Conservation (phyloP, 64 coral and sea anemone genomes). For the Pocillopora verrucosa region DNA sequence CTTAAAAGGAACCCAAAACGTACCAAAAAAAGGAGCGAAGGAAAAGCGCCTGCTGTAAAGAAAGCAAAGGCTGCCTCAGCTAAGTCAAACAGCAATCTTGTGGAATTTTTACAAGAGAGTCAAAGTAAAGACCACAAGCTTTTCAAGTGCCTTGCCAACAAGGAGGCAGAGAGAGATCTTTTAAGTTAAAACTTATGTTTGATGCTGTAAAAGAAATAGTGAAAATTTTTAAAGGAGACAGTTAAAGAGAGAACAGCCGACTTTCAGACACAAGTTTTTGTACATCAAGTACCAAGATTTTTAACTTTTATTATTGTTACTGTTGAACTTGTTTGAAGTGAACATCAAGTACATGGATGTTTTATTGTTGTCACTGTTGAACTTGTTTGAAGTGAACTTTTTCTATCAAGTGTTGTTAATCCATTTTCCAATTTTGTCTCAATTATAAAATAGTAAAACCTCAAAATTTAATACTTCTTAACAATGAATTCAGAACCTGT, state of each 20-base stretch:
- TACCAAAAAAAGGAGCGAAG: slow-evolving; percentile 30
- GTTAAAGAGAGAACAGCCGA: not conserved
- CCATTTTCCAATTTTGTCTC: no score
- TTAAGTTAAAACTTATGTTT: slow-evolving; percentile 61
- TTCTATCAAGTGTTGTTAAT: no score
- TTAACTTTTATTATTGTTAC: not conserved
- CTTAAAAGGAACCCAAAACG: slow-evolving; percentile 7
- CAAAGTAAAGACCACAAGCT: slow-evolving; percentile 56
- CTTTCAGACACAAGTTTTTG: slow-evolving; percentile 25
- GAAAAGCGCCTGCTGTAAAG: slow-evolving; percentile 34
- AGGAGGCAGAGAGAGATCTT: slow-evolving; percentile 38
- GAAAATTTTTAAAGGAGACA: not conserved
- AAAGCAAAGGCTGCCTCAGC: slow-evolving; percentile 43
- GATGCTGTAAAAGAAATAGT: slow-evolving; percentile 34
- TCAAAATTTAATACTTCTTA: no score
- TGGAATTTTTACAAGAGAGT: slow-evolving; percentile 49
- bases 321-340: not conserved
- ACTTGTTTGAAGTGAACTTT: no score
- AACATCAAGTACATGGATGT: no score
- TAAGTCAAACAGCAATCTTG: not conserved
- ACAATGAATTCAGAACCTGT: no score
- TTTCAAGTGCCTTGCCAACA: slow-evolving; percentile 40
- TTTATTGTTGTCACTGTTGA: no score
- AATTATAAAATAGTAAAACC: no score
- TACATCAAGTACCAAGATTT: slow-evolving; percentile 17